Evolutionary conservation across 1,140 invertebrate genomes (phyloP), one percentile per base, ranked within the genome.

Genomic region (Trichogramma pretiosum): DNA sequence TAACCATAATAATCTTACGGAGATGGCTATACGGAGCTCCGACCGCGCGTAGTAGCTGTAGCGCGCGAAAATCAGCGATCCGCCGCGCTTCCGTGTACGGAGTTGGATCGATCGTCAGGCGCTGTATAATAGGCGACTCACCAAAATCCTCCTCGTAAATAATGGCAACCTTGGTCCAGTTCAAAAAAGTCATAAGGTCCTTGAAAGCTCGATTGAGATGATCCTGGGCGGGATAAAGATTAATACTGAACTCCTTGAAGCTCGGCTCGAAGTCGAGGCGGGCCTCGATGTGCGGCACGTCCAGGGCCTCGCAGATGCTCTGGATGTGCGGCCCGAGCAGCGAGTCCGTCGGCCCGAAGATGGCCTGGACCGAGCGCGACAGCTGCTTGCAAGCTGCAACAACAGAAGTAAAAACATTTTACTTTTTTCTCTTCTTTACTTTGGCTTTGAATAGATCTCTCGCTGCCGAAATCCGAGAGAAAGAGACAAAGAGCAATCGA

Each of bases 151-250:
- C 87, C 67, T 97, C 92, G 61, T 95, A 95, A 24, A 97, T 81
- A 51, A 97, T 87, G 1, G 89, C 91, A 54, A 94, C 89, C 69
- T 84, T 82, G 7, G 88, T 92, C 92, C 92, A 96, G 64, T 93
- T 93, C 23, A 93, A 77, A 63, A 89, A 92, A 18, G 78, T 74
- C 69, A 94, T 89, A 35, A 94, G 76, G 61, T 95, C 91, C 46
- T 82, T 78, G 67, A 91, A 90, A 0, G 92, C 90, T 39, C 79
- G 73, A 63, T 91, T 89, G 55, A 95, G 77, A 44, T 88, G 75
- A 46, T 84, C 79, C 55, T 90, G 83, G 14, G 87, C 81, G 0
- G 93, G 93, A 72, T 93, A 85, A 24, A 96, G 74, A 73, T 93
- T 95, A 47, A 95, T 84, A 19, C 89, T 91, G 66, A 89, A 91